Conservation (phyloP, 2,113 vertebrate genomes). For the Paramormyrops kingsleyae region DNA sequence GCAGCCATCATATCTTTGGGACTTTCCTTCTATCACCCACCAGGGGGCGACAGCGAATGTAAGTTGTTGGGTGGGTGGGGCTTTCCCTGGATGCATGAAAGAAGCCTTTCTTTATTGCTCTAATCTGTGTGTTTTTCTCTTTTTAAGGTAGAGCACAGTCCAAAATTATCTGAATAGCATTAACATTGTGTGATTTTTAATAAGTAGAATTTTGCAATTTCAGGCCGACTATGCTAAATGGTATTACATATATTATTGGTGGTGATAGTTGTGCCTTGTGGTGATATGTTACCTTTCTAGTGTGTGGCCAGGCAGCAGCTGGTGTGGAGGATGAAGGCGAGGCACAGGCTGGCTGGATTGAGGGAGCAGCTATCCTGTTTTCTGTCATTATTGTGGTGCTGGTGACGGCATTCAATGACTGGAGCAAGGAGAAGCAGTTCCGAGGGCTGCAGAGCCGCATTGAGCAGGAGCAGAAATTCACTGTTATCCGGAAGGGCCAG, state of each 20-base stretch:
- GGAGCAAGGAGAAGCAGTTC: conserved; percentile 98
- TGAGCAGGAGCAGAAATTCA: conserved; percentile 93
- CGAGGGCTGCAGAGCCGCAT: conserved; percentile 92
- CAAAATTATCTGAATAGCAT: neutral
- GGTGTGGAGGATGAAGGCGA: conserved; percentile 79
- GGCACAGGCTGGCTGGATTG: conserved; percentile 89
- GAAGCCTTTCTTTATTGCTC: neutral
- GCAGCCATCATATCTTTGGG: conserved; percentile 93
- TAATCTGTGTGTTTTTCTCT: neutral
- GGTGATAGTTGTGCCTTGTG: no score
- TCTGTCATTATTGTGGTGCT: conserved; percentile 92
- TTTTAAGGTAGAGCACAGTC: neutral
- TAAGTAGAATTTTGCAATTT: neutral
- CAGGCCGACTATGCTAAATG: neutral
- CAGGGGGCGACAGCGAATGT: conserved; percentile 73
- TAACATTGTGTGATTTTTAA: no score
- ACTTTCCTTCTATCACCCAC: conserved; percentile 88
- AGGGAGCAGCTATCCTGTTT: conserved; percentile 89
- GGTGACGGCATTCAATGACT: conserved; percentile 95
- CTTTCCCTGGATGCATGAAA: neutral
- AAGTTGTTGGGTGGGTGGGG: conserved; percentile 39
- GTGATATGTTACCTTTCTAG: conserved; percentile 46
- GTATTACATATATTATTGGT: neutral
- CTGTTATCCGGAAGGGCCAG: conserved; percentile 89
- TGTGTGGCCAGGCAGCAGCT: conserved; percentile 59